phyloP scores from a whole-genome alignment of 2,113 vertebrate species.

The Ramphastos sulfuratus region DNA sequence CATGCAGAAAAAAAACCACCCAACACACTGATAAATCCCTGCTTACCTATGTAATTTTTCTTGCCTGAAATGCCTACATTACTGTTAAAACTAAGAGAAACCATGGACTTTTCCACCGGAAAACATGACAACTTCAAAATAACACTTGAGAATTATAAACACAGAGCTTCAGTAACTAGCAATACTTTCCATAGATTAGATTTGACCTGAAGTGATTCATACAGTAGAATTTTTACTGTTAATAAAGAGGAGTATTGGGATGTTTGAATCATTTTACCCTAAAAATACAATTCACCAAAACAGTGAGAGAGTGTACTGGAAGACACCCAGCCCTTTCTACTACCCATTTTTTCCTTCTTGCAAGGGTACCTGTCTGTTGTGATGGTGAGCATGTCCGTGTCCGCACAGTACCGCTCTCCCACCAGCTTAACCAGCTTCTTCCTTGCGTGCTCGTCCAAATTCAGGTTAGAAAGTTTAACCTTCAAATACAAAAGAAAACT shows the following conservation, averaged over 20 bases:
- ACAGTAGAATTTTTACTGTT: not conserved
- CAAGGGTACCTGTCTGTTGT: slow-evolving; percentile 83
- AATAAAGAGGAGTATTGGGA: not conserved
- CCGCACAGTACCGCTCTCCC: slow-evolving; percentile 83
- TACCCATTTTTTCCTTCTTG: not conserved
- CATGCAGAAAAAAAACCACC: not conserved
- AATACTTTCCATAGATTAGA: not conserved
- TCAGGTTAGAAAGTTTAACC: slow-evolving; percentile 90
- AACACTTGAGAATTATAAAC: not conserved
- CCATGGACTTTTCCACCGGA: not conserved
- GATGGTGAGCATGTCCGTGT: slow-evolving; percentile 86
- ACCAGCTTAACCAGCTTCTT: slow-evolving; percentile 92
- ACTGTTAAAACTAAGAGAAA: not conserved
- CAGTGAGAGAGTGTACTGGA: not conserved
- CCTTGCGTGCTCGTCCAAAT: slow-evolving; percentile 91
- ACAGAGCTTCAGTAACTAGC: not conserved
- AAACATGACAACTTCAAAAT: not conserved
- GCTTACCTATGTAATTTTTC: not conserved
- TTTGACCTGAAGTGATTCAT: not conserved
- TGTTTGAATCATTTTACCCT: not conserved
- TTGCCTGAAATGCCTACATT: not conserved
- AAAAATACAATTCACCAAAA: not conserved
- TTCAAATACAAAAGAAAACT: slow-evolving; percentile 65
- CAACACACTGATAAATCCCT: not conserved
- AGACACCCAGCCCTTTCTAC: not conserved